A percentile compares a stretch with the other conserved stretches of the same genome.
Evolutionary conservation across 2,888 invertebrate species (phyloP).

Genomic region (Disparrhopalites patrizii): DNA sequence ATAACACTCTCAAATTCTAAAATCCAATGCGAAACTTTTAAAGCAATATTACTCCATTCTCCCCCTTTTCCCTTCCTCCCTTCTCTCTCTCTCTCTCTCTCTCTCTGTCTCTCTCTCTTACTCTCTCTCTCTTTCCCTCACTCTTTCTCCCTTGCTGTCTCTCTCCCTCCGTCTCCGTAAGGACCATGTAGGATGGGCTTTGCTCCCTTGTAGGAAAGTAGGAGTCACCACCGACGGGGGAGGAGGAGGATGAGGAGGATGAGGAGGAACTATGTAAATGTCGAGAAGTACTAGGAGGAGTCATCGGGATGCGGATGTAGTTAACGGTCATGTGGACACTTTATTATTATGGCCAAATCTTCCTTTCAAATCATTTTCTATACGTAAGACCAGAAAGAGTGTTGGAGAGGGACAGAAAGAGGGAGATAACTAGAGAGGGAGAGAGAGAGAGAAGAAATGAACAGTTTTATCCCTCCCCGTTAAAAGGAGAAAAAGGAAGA

Average conservation of each 20-base stretch:
- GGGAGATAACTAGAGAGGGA: background rate
- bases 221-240: no score
- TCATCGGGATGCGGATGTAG: constrained; percentile 22
- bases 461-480: no score
- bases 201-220: no score
- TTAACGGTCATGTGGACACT: constrained; percentile 25
- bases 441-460: background rate
- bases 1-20: constrained; percentile 17
- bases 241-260: no score
- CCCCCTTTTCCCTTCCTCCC: background rate
- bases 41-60: constrained; percentile 17
- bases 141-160: background rate
- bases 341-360: constrained; percentile 26
- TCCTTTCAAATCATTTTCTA: constrained; percentile 24
- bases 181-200: no score
- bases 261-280: no score
- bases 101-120: background rate
- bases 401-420: background rate
- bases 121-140: constrained; percentile 1
- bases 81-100: constrained; percentile 9
- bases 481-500: no score
- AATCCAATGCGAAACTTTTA: constrained; percentile 3
- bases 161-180: no score
- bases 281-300: no score
- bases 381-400: no score